Evolutionary conservation across 2,888 invertebrate species (phyloP).

Genomic region (Leptura quadrifasciata): DNA sequence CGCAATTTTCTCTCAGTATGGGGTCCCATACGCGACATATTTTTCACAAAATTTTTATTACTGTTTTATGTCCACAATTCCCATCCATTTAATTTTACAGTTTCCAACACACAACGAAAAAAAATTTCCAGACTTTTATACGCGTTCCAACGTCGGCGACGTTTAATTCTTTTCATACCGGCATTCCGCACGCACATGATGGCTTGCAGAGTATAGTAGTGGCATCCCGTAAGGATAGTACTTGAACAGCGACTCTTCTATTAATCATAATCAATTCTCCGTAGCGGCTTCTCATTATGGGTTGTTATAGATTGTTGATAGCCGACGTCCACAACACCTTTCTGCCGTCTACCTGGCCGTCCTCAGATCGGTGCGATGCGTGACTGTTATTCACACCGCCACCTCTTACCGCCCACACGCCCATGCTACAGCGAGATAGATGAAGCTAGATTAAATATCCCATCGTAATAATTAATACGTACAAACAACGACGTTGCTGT

Average conservation of each 20-base stretch:
- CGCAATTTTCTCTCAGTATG: no score
- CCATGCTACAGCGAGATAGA: conserved; percentile 49
- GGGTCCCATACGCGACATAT: no score
- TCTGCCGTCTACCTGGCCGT: conserved; percentile 47
- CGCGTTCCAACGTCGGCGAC: no score
- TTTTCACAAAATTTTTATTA: no score
- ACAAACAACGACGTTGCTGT: conserved; percentile 10
- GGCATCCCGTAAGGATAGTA: conserved; percentile 19
- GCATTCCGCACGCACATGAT: not conserved
- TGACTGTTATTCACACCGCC: conserved; percentile 61
- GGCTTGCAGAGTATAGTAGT: conserved; percentile 5
- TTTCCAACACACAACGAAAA: no score
- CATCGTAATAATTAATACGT: conserved; percentile 57
- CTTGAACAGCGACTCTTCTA: conserved; percentile 58
- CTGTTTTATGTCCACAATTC: no score
- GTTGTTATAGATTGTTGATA: conserved; percentile 73
- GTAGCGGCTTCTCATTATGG: conserved; percentile 72
- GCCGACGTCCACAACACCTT: conserved; percentile 59
- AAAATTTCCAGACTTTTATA: no score
- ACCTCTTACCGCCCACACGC: conserved; percentile 61
- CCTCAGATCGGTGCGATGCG: conserved; percentile 51
- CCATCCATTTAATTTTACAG: no score
- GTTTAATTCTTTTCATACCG: not conserved
- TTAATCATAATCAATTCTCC: conserved; percentile 73
- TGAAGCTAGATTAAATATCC: conserved; percentile 58